Percentiles rank a stretch among this genome's conserved stretches.
Conservation (phyloP, 2,888 invertebrate species). For the Polydrusus cervinus region DNA sequence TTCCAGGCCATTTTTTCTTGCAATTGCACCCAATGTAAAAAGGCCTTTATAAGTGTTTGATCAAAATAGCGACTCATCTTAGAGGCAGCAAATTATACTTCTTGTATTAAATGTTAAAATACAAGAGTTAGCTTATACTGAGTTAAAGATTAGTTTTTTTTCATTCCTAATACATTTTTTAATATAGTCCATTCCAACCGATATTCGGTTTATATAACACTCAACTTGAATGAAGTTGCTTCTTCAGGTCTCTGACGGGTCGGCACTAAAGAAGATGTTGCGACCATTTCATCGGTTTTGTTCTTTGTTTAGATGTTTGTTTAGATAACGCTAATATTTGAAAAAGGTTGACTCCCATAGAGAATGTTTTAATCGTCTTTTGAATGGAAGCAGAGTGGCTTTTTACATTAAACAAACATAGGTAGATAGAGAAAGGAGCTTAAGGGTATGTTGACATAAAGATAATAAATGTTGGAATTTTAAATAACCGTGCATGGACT, state of each 20-base stretch:
- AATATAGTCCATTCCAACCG: conserved; percentile 21
- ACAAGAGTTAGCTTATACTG: too few species aligned
- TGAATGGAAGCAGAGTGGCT: conserved; percentile 51
- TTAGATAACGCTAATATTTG: conserved; percentile 54
- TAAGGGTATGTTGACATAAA: conserved; percentile 51
- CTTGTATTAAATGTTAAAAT: too few species aligned
- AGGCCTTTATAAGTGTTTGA: too few species aligned
- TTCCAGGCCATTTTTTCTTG: too few species aligned
- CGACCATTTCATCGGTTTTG: conserved; percentile 53
- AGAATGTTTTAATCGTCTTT: conserved; percentile 53
- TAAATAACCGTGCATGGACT: conserved; percentile 7
- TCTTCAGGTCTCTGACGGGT: conserved; percentile 40
- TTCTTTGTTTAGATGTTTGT: conserved; percentile 55
- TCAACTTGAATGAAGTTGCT: conserved; percentile 47
- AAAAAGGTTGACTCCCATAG: conserved; percentile 54
- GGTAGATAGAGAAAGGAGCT: conserved; percentile 40
- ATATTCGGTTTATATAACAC: conserved; percentile 29
- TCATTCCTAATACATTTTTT: too few species aligned
- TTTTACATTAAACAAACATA: conserved; percentile 51
- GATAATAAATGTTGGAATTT: conserved; percentile 45
- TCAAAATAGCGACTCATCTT: too few species aligned
- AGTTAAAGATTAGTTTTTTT: too few species aligned
- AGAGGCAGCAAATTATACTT: too few species aligned
- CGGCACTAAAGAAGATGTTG: conserved; percentile 54
- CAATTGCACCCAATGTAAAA: too few species aligned